These are phyloP conservation scores for Penaeus chinensis DNA, from an alignment of 1,140 invertebrate species.

Conservation along the genomic window DNA sequence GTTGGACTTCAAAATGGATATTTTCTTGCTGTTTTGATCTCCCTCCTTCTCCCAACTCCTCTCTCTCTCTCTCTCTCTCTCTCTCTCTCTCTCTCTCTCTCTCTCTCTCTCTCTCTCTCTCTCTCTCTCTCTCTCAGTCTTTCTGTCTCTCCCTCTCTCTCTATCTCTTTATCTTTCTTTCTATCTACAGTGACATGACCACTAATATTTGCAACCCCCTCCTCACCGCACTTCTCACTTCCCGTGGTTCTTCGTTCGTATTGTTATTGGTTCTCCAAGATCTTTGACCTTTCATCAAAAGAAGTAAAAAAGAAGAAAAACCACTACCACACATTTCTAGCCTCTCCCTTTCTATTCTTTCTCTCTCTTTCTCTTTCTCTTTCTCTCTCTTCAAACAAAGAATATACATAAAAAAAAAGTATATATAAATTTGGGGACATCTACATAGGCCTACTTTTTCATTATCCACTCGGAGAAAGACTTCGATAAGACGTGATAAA, in stretches of 20 bases:
- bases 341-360: not conserved
- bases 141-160: not conserved
- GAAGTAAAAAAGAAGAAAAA: not conserved
- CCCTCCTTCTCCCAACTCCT: not conserved
- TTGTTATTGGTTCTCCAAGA: slow-evolving; percentile 35
- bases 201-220: not conserved
- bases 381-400: not conserved
- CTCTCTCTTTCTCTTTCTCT: not conserved
- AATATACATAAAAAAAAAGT: no score
- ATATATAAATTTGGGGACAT: no score
- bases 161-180: no score
- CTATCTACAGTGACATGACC: no score
- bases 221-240: not conserved
- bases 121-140: not conserved
- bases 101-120: slow-evolving; percentile 2
- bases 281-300: slow-evolving; percentile 38
- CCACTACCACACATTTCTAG: not conserved
- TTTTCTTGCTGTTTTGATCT: slow-evolving; percentile 24
- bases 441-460: no score
- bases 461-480: no score
- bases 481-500: no score
- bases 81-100: not conserved
- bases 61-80: not conserved
- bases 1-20: slow-evolving; percentile 31
- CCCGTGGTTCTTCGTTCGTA: not conserved